Percentiles rank a stretch among this genome's conserved stretches.
Conservation (phyloP, 2,113 vertebrate genomes). For the Scatophagus argus region DNA sequence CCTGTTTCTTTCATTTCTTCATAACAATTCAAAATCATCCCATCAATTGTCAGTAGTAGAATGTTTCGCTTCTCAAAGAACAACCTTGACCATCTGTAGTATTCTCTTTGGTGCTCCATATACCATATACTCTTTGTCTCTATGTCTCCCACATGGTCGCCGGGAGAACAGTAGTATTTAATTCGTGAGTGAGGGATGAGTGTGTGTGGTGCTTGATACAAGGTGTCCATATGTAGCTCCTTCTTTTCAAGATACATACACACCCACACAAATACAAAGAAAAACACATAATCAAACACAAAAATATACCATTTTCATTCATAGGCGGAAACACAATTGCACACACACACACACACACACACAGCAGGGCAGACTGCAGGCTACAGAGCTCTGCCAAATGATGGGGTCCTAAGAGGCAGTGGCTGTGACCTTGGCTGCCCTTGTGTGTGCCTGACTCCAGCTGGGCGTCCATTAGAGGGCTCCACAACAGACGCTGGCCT, state of each 20-base stretch:
- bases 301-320: neutral
- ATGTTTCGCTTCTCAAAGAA: slow-evolving; percentile 37
- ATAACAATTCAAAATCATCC: neutral
- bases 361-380: slow-evolving; percentile 42
- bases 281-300: neutral
- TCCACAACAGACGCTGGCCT: slow-evolving; percentile 81
- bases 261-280: neutral
- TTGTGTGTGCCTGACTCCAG: slow-evolving; percentile 80
- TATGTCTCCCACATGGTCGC: neutral
- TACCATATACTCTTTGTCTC: neutral
- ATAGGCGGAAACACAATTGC: slow-evolving; percentile 11
- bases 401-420: slow-evolving; percentile 75
- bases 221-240: neutral
- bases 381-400: slow-evolving; percentile 74
- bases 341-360: slow-evolving; percentile 16
- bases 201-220: neutral
- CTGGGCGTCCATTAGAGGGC: slow-evolving; percentile 83
- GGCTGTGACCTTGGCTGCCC: slow-evolving; percentile 82
- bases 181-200: slow-evolving; percentile 4
- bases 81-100: slow-evolving; percentile 37
- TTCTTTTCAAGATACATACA: neutral
- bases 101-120: slow-evolving; percentile 69
- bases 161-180: slow-evolving; percentile 36
- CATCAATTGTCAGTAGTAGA: slow-evolving; percentile 13
- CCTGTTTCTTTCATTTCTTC: no score